Base-by-base conservation (phyloP, 2,888 invertebrate species). In the Lepidocyrtoides sp. region DNA sequence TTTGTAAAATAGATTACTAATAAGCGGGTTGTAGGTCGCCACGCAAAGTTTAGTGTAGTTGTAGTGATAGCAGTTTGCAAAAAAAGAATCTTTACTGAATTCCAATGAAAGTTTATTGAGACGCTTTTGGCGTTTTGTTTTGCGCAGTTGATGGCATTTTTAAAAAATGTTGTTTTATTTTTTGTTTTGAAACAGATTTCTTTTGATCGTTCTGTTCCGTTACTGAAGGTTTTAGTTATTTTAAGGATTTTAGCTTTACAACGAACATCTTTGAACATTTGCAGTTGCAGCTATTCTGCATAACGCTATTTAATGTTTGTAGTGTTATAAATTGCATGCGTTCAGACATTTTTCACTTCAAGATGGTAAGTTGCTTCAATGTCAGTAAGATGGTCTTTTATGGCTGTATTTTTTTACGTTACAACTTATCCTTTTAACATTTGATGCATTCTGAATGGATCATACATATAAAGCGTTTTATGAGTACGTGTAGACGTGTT, bases 291-390 rank as follows among this genome's bases (percentile, higher is more conserved):
- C 29, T 77, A 17, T 54, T 54, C 8, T 60, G 57, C 23, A 1
- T 10, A 23, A 17, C 57, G 29, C 63, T 36, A 36, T 36, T n/a
- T 66, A 44, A 54, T 23, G 14, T 48, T 48, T 57, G n/a, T 72
- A 44, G 36, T 36, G 23, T 41, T 12, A 8, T 69, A 69, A 17
- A n/a, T 51, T 29, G 23, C 12, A 51, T 57, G 23, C 66, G n/a
- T 63, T 66, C 51, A 23, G 23, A 29, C 20, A 51, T 51, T 72
- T 83, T 36, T 41, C 60, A 10, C 54, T 54, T 69, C 14, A 88
- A 36, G 17, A 84, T 84, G 90, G 84, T 90, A 79, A 83, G 89
- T 84, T 51, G 48, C 12, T 69, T 1, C 17, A 17, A 60, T n/a
- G n/a, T 63, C 10, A 69, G 36, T 17, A 32, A 14, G 14, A 44